These are phyloP conservation scores for Elanus axillaris DNA, from an alignment of 2,113 vertebrate genomes.

Conservation along the genomic window DNA sequence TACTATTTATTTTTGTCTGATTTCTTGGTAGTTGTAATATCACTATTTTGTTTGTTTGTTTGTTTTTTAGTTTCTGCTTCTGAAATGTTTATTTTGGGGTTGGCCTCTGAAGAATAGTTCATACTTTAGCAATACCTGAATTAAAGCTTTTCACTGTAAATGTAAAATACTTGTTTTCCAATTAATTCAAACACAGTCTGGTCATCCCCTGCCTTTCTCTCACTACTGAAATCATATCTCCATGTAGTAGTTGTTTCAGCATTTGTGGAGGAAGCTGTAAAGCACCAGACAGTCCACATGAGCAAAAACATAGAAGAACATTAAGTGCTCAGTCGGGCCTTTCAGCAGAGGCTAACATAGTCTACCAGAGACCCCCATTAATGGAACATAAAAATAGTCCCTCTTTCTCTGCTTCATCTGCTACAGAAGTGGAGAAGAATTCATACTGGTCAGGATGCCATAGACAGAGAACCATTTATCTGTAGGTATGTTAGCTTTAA, in stretches of 20 bases:
- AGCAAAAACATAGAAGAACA: background rate
- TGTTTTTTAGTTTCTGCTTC: background rate
- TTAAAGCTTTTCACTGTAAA: background rate
- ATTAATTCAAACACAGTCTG: background rate
- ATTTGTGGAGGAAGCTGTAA: background rate
- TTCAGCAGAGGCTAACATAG: background rate
- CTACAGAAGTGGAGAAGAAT: too few relatives aligned
- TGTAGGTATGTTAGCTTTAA: accelerated
- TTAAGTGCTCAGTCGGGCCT: background rate
- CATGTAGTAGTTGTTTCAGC: background rate
- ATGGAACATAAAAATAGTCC: background rate
- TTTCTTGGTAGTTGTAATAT: background rate
- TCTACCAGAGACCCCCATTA: background rate
- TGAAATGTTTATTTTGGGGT: background rate
- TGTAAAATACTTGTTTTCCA: background rate
- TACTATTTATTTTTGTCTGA: background rate
- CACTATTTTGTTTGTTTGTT: too few relatives aligned
- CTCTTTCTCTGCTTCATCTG: background rate
- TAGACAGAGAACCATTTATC: too few relatives aligned
- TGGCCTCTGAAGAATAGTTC: background rate
- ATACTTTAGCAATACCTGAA: background rate
- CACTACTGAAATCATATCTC: background rate
- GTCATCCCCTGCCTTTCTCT: background rate
- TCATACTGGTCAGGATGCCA: background rate
- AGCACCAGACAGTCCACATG: background rate